phyloP scores from a whole-genome alignment of 2,797 vertebrate genomes.

The Coluber constrictor region DNA sequence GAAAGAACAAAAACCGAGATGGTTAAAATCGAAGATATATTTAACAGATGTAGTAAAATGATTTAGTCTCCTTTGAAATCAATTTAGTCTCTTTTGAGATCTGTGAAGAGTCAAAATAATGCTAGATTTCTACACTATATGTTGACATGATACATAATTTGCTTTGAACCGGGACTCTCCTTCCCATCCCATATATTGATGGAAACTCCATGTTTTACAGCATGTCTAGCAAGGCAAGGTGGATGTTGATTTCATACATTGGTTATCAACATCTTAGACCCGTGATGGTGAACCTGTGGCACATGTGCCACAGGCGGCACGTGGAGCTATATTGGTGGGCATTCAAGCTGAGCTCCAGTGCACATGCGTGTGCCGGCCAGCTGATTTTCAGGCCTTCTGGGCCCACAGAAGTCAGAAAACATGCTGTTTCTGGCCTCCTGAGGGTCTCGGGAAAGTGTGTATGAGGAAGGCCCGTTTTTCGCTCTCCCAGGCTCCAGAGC shows the following conservation, averaged over 20 bases:
- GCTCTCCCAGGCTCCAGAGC: too few relatives aligned
- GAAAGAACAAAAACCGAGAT: slow-evolving; percentile 15
- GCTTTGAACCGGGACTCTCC: background rate
- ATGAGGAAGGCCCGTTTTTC: too few relatives aligned
- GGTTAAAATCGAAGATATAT: background rate
- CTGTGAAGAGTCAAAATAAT: background rate
- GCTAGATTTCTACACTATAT: background rate
- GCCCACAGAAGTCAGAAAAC: too few relatives aligned
- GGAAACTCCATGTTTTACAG: background rate
- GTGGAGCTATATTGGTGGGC: too few relatives aligned
- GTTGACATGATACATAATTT: background rate
- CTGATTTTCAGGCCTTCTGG: too few relatives aligned
- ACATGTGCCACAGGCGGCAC: too few relatives aligned
- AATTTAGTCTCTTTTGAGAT: background rate
- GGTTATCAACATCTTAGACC: background rate
- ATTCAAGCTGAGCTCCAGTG: too few relatives aligned
- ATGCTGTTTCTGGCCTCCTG: too few relatives aligned
- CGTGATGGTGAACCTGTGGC: too few relatives aligned
- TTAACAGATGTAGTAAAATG: background rate
- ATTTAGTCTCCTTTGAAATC: background rate
- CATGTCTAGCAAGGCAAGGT: background rate
- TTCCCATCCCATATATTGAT: background rate
- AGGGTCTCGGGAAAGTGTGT: too few relatives aligned
- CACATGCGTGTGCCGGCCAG: too few relatives aligned
- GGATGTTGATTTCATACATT: background rate